These are phyloP conservation scores for Germaria angustata DNA, from an alignment of 2,888 invertebrate species.

Conservation along the genomic window DNA sequence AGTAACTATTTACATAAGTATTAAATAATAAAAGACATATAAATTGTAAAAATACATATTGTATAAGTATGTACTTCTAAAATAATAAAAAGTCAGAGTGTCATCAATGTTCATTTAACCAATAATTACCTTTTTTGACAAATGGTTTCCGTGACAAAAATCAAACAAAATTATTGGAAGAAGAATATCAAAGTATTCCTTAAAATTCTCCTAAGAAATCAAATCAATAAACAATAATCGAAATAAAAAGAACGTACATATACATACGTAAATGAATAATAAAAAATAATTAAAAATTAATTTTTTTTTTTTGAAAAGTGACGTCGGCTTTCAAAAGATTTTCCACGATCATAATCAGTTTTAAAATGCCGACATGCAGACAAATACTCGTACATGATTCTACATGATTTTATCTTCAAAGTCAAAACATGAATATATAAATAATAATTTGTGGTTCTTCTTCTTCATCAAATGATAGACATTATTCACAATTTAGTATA, in stretches of 20 bases:
- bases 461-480: slow-evolving; percentile 19
- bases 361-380: slow-evolving; percentile 53
- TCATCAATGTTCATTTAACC: slow-evolving; percentile 7
- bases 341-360: slow-evolving; percentile 57
- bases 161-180: slow-evolving; percentile 48
- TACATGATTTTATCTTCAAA: slow-evolving; percentile 45
- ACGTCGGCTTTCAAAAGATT: slow-evolving; percentile 59
- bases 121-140: slow-evolving; percentile 66
- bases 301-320: slow-evolving; percentile 51
- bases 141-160: slow-evolving; percentile 69
- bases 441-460: slow-evolving; percentile 15
- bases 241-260: slow-evolving; percentile 35
- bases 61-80: background rate
- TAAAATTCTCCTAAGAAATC: slow-evolving; percentile 44
- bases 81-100: background rate
- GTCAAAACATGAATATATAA: slow-evolving; percentile 58
- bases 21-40: slow-evolving; percentile 52
- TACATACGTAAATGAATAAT: slow-evolving; percentile 34
- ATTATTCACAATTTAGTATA: slow-evolving; percentile 4
- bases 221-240: slow-evolving; percentile 42
- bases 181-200: slow-evolving; percentile 26
- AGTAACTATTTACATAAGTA: slow-evolving; percentile 10
- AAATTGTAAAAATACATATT: slow-evolving; percentile 20
- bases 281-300: slow-evolving; percentile 52
- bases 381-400: slow-evolving; percentile 38